Evolutionary conservation across 2,888 invertebrate species (phyloP).

Genomic region (Sympetrum striolatum): DNA sequence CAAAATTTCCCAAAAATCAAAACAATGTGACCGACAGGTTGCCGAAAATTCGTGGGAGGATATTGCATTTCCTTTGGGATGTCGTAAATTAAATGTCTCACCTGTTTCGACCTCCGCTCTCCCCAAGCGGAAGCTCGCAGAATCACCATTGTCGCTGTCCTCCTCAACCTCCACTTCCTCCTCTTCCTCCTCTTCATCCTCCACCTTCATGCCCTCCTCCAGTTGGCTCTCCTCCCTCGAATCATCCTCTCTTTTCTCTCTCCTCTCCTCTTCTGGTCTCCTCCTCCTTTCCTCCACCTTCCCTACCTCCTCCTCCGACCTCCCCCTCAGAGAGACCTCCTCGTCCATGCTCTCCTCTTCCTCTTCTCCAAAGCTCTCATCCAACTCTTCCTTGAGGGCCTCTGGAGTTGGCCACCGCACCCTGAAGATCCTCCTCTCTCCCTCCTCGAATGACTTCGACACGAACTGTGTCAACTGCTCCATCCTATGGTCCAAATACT

Average conservation of each 20-base stretch:
- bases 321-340: not conserved
- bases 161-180: conserved; percentile 22
- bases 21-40: too few relatives aligned
- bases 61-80: not conserved
- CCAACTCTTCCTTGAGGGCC: conserved; percentile 14
- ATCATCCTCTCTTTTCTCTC: not conserved
- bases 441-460: conserved; percentile 78
- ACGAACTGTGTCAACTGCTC: conserved; percentile 92
- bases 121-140: not conserved
- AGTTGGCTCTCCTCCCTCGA: not conserved
- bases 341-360: not conserved
- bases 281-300: not conserved
- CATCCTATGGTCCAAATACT: conserved; percentile 63
- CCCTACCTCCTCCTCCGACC: not conserved
- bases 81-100: not conserved
- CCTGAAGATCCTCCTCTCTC: conserved; percentile 9
- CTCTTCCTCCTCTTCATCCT: not conserved
- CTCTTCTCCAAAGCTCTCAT: conserved; percentile 11
- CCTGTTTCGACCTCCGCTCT: conserved; percentile 2
- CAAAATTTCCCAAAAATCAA: too few relatives aligned
- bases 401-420: conserved; percentile 19
- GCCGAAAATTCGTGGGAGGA: too few relatives aligned
- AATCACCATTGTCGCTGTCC: not conserved
- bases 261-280: not conserved
- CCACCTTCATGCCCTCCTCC: not conserved